Evolutionary conservation across 2,888 invertebrate species (phyloP).

Genomic region (Phyto melanocephala): DNA sequence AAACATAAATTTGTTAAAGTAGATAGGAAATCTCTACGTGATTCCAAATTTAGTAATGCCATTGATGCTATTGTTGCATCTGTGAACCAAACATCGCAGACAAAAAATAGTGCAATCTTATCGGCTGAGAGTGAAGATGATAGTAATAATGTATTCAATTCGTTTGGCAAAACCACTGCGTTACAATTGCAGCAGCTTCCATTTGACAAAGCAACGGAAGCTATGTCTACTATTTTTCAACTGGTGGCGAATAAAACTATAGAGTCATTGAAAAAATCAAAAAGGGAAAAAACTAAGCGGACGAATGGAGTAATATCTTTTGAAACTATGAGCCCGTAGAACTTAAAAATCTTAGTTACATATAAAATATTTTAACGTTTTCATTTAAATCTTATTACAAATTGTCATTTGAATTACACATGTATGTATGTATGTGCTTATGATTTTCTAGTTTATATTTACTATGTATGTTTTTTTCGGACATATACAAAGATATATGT

Average conservation of each 20-base stretch:
- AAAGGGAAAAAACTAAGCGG: neutral
- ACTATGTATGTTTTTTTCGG: too few relatives aligned
- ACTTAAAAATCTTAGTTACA: neutral
- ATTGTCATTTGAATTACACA: neutral
- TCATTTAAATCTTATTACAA: too few relatives aligned
- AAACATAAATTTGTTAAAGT: conserved; percentile 41
- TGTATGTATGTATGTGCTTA: neutral
- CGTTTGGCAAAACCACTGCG: conserved; percentile 62
- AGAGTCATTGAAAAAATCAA: conserved; percentile 26
- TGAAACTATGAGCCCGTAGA: conserved; percentile 36
- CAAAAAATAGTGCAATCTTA: neutral
- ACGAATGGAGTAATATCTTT: conserved; percentile 27
- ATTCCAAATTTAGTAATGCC: conserved; percentile 43
- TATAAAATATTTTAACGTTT: too few relatives aligned
- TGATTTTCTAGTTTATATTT: too few relatives aligned
- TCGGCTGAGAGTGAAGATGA: conserved; percentile 16
- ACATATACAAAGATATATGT: too few relatives aligned
- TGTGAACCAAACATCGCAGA: neutral
- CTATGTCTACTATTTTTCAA: conserved; percentile 58
- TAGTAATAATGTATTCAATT: conserved; percentile 38
- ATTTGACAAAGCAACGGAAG: conserved; percentile 54
- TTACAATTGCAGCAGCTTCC: conserved; percentile 59
- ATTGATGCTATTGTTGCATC: conserved; percentile 52
- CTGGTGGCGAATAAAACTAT: conserved; percentile 45
- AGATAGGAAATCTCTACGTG: conserved; percentile 42